Evolutionary conservation across 1,140 invertebrate genomes (phyloP).

Genomic region (Drosophila yakuba): DNA sequence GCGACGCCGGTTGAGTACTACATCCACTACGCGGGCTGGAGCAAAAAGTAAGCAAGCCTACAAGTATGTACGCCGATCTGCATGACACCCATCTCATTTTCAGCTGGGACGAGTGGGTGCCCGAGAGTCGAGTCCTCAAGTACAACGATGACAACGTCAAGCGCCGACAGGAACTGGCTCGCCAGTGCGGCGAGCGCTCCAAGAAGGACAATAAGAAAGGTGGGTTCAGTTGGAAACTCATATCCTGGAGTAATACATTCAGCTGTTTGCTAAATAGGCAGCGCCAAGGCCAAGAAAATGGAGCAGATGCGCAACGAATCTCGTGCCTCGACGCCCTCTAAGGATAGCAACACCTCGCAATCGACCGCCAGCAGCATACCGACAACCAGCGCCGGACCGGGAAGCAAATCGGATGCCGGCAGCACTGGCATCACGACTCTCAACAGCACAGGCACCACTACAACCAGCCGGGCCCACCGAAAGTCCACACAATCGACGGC

Average conservation of each 20-base stretch:
- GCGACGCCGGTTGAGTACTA: constrained; percentile 95
- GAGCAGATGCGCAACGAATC: constrained; percentile 85
- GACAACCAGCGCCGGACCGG: constrained; percentile 16
- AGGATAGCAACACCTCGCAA: constrained; percentile 69
- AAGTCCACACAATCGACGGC: constrained; percentile 54
- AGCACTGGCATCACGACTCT: constrained; percentile 16
- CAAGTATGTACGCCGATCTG: background rate
- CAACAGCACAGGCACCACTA: constrained; percentile 21
- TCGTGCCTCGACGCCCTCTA: constrained; percentile 88
- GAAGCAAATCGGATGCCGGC: constrained; percentile 36
- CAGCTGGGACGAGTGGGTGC: constrained; percentile 99
- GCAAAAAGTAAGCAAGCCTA: constrained; percentile 93
- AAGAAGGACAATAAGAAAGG: constrained; percentile 88
- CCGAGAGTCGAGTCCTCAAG: constrained; percentile 96
- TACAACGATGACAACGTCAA: constrained; percentile 96
- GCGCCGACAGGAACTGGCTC: constrained; percentile 91
- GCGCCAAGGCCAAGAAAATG: constrained; percentile 72
- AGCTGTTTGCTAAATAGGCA: constrained; percentile 31
- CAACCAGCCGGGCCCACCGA: constrained; percentile 63
- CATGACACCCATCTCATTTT: constrained; percentile 3
- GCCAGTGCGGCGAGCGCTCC: constrained; percentile 91
- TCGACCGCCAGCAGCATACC: constrained; percentile 15
- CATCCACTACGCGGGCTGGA: constrained; percentile 99
- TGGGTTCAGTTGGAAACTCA: constrained; percentile 32
- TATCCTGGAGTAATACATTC: background rate